phyloP scores from a whole-genome alignment of 2,113 vertebrate species.

The Bubo blakistoni region DNA sequence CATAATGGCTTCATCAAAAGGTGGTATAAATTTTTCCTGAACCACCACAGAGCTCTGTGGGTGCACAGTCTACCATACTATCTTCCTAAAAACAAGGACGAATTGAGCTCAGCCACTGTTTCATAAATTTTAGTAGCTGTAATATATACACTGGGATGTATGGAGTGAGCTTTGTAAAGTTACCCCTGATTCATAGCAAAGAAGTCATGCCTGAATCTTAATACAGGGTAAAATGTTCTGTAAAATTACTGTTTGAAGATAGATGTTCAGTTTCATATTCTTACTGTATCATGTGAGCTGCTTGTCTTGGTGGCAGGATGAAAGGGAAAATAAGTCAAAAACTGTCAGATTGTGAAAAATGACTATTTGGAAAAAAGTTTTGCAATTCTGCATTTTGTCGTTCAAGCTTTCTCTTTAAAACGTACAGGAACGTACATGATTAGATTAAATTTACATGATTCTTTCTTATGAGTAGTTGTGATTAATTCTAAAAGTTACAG shows the following conservation, averaged over 20 bases:
- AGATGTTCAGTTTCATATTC: neutral
- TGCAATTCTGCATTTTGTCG: neutral
- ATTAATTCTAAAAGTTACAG: neutral
- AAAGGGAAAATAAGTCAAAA: neutral
- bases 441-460: neutral
- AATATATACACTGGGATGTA: fast-evolving
- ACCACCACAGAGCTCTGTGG: neutral
- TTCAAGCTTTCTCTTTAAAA: neutral
- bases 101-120: neutral
- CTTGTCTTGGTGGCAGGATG: neutral
- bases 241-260: neutral
- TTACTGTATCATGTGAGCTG: neutral
- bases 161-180: neutral
- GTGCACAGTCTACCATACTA: neutral
- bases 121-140: neutral
- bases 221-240: neutral
- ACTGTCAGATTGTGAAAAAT: neutral
- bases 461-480: neutral
- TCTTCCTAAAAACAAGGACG: neutral
- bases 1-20: neutral
- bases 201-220: neutral
- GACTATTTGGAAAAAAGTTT: neutral
- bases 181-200: neutral
- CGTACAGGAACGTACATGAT: neutral
- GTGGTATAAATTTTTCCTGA: neutral